Base-by-base conservation (phyloP, 2,888 invertebrate genomes). In the Bugula neritina region DNA sequence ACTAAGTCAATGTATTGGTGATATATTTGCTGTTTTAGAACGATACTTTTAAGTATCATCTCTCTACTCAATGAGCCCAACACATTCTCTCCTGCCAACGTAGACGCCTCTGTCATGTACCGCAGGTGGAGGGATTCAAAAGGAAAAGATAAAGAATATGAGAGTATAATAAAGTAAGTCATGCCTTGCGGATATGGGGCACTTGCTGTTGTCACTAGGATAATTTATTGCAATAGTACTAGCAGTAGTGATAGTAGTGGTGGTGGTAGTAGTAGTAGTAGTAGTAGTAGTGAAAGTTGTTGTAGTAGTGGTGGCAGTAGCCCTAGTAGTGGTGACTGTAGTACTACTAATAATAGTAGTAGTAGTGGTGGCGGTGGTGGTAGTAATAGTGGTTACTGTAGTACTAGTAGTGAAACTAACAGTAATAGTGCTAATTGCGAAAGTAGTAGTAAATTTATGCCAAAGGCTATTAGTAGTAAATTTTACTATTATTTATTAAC, bases 21-120 rank as follows among this genome's bases (percentile, higher is more conserved):
- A n/a, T n/a, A n/a, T n/a, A n/a, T n/a, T n/a, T n/a, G n/a, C n/a
- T 69, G 27, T 78, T 78, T 71, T 76, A 84, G 97, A 84, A 99
- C 99, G 71, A 95, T 99, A 80, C 89, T 99, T 77, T 88, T 99
- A 74, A 98, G 97, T 75, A 98, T 99, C 79, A 99, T 99, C 83
- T 99, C 98, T 23, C 89, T 99, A 76, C 88, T 99, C 81, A 99
- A 99, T 87, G 99, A 99, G 87, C 99, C 99, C 76, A 99, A 99
- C 87, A 99, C 98, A 76, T 98, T 91, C 87, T 98, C 97, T 80
- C 99, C 99, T 69, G 99, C 99, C 77, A 99, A 99, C 85, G 99
- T 99, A 34, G 99, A 99, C 87, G 98, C 99, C 57, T 97, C 97
- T 72, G 98, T 99, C 73, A 98, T 98, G 96, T 99, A 96, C 86